Conservation (phyloP, 2,113 vertebrate genomes). For the Climacteris rufus region DNA sequence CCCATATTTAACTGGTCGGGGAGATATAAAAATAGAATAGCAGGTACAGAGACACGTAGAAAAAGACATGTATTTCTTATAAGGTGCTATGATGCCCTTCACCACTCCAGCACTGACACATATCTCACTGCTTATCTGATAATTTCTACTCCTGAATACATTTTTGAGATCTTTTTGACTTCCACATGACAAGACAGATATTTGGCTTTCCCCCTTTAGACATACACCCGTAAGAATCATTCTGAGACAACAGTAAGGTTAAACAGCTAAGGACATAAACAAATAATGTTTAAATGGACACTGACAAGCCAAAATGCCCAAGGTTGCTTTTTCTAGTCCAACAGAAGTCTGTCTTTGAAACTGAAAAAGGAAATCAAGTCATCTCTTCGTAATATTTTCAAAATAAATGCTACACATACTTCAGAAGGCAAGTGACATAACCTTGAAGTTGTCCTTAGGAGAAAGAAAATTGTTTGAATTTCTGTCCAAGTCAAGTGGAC, state of each 20-base stretch:
- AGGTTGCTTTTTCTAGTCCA: not conserved
- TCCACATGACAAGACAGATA: not conserved
- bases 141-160: not conserved
- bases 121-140: not conserved
- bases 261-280: not conserved
- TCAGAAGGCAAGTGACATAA: not conserved
- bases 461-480: not conserved
- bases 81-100: not conserved
- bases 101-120: not conserved
- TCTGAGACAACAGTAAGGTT: not conserved
- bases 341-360: not conserved
- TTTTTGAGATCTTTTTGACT: not conserved
- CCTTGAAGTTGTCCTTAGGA: not conserved
- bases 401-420: not conserved
- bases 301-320: not conserved
- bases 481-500: not conserved
- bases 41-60: not conserved
- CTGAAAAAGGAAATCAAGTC: not conserved
- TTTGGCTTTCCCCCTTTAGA: not conserved
- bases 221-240: not conserved
- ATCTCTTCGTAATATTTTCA: not conserved
- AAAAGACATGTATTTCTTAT: not conserved
- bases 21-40: slow-evolving; percentile 9
- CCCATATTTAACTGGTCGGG: not conserved
- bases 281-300: not conserved